Percentiles rank a stretch among this genome's conserved stretches.
These are phyloP conservation scores for Meandrina meandrites DNA, from an alignment of 92 coral and sea anemone genomes.

Conservation along the genomic window DNA sequence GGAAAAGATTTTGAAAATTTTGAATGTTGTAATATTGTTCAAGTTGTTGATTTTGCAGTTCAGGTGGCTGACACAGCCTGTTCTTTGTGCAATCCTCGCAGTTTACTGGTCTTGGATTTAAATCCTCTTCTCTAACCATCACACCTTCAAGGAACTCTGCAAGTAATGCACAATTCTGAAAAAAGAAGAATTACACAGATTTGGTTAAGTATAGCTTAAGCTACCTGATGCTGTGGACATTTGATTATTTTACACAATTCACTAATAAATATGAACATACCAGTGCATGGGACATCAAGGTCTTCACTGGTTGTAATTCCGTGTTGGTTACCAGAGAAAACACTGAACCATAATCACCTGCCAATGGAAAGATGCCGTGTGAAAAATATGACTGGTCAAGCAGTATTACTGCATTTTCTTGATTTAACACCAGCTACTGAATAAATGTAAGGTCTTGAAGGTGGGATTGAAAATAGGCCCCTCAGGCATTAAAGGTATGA, in stretches of 20 bases:
- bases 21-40: not conserved
- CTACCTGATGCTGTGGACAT: not conserved
- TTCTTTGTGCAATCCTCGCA: slow-evolving; percentile 19
- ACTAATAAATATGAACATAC: slow-evolving; percentile 52
- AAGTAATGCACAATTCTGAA: slow-evolving; percentile 79
- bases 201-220: not conserved
- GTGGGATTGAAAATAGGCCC: too few relatives aligned
- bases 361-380: not conserved
- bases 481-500: too few relatives aligned
- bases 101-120: not conserved
- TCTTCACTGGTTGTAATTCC: slow-evolving; percentile 86
- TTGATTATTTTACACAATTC: too few relatives aligned
- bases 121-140: slow-evolving; percentile 27
- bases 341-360: slow-evolving; percentile 93
- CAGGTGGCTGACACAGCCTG: slow-evolving; percentile 20
- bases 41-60: slow-evolving; percentile 12
- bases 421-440: too few relatives aligned
- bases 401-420: not conserved
- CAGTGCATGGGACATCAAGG: slow-evolving; percentile 88
- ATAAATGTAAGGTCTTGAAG: too few relatives aligned
- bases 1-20: slow-evolving; percentile 23
- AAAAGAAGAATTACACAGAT: slow-evolving; percentile 1
- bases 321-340: slow-evolving; percentile 89
- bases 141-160: slow-evolving; percentile 75
- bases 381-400: not conserved